Percentiles rank a stretch among this genome's conserved stretches.
Evolutionary conservation across 1,140 invertebrate species (phyloP).

Genomic region (Drosophila santomea): DNA sequence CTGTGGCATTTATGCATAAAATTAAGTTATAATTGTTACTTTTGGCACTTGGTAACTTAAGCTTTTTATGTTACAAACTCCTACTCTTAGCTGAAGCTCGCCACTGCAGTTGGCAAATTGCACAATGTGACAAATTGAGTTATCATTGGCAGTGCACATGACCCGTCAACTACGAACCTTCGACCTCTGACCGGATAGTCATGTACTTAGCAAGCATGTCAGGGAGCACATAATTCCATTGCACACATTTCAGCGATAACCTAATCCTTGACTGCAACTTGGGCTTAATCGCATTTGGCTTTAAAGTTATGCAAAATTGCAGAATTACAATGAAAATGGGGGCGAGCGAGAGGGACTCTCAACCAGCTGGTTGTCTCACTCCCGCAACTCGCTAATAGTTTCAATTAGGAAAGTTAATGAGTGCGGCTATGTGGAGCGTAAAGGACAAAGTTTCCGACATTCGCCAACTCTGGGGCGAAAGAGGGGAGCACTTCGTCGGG

Average conservation of each 20-base stretch:
- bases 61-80: too few species aligned
- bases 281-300: conserved; percentile 61
- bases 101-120: background rate
- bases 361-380: background rate
- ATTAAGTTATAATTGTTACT: too few species aligned
- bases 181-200: background rate
- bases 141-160: conserved; percentile 39
- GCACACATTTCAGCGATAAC: conserved; percentile 28
- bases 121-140: conserved; percentile 45
- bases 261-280: conserved; percentile 42
- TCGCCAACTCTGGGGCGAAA: conserved; percentile 1
- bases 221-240: conserved; percentile 52
- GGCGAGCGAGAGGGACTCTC: too few species aligned
- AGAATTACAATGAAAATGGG: conserved; percentile 55
- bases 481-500: background rate
- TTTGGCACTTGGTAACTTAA: too few species aligned
- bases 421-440: conserved; percentile 56
- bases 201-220: conserved; percentile 31
- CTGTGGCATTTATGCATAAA: too few species aligned
- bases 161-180: background rate
- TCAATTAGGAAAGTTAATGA: conserved; percentile 78
- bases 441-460: conserved; percentile 67
- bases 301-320: conserved; percentile 59
- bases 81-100: too few species aligned
- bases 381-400: conserved; percentile 59